phyloP scores from a whole-genome alignment of 2,797 vertebrate species.

The Phylloscopus collybita region DNA sequence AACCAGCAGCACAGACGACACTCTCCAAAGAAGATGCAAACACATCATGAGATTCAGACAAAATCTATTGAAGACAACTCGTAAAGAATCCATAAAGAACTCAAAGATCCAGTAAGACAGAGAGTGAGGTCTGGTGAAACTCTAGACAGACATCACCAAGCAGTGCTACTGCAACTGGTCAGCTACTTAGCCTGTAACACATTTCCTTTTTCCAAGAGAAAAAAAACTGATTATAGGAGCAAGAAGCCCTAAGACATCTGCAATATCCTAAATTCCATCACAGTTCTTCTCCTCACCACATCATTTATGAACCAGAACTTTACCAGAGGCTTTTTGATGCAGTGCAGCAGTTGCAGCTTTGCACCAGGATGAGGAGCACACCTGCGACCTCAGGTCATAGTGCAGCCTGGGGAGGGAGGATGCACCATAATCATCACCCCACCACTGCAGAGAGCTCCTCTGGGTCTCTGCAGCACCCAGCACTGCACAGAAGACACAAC shows the following conservation, averaged over 20 bases:
- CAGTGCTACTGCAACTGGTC: not conserved
- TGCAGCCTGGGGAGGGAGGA: not conserved
- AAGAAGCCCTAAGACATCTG: not conserved
- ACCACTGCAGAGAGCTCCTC: rapidly evolving
- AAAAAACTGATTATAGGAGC: not conserved
- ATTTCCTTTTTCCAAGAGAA: not conserved
- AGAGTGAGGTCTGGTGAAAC: not conserved
- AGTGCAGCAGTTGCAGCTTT: not conserved
- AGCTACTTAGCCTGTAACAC: not conserved
- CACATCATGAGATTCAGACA: not conserved
- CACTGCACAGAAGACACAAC: not conserved
- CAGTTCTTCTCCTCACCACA: not conserved
- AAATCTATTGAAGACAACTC: not conserved
- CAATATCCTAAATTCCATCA: not conserved
- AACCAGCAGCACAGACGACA: not conserved
- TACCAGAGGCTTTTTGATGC: not conserved
- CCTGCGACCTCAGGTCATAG: not conserved
- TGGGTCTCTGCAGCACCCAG: not conserved
- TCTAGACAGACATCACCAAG: not conserved
- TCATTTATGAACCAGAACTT: not conserved
- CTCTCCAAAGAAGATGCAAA: not conserved
- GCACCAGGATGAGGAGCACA: not conserved
- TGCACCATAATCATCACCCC: not conserved
- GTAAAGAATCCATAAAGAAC: not conserved
- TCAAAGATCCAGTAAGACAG: not conserved